phyloP scores from a whole-genome alignment of 2,888 invertebrate species.

The Trachelus iudaicus region DNA sequence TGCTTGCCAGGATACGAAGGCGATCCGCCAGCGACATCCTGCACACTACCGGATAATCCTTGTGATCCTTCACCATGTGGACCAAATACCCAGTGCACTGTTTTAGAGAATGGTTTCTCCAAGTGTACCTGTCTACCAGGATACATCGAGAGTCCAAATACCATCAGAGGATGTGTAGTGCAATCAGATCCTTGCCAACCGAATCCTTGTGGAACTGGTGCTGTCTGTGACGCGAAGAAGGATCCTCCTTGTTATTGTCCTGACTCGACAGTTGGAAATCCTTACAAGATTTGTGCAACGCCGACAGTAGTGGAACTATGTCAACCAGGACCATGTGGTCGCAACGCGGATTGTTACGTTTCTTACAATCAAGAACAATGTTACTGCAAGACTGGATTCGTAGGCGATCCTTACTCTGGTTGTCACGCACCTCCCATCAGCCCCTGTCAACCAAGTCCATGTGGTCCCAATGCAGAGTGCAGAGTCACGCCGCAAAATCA shows the following conservation, averaged over 20 bases:
- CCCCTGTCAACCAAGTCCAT: conserved; percentile 83
- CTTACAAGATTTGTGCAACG: conserved; percentile 79
- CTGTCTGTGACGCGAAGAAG: conserved; percentile 82
- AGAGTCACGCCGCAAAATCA: conserved; percentile 75
- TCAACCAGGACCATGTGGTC: conserved; percentile 85
- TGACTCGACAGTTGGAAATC: conserved; percentile 84
- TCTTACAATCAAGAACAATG: conserved; percentile 85
- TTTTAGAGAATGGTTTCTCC: conserved; percentile 82
- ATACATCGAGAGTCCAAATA: conserved; percentile 87
- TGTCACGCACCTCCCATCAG: conserved; percentile 76
- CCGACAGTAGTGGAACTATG: conserved; percentile 75
- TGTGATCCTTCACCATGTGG: conserved; percentile 90
- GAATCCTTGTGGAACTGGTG: conserved; percentile 82
- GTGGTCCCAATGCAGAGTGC: conserved; percentile 83
- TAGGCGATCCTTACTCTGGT: conserved; percentile 84
- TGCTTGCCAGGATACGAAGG: conserved; percentile 90
- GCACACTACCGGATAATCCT: conserved; percentile 79
- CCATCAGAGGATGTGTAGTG: conserved; percentile 85
- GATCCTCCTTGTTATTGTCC: conserved; percentile 88
- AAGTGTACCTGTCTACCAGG: conserved; percentile 89
- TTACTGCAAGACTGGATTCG: conserved; percentile 80
- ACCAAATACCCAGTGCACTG: conserved; percentile 86
- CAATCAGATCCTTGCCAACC: conserved; percentile 85
- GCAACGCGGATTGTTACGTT: conserved; percentile 86
- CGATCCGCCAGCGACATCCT: conserved; percentile 79